A percentile compares a stretch with the other conserved stretches of the same genome.
Conservation (phyloP, 2,888 invertebrate species). For the Polydrusus tereticollis region DNA sequence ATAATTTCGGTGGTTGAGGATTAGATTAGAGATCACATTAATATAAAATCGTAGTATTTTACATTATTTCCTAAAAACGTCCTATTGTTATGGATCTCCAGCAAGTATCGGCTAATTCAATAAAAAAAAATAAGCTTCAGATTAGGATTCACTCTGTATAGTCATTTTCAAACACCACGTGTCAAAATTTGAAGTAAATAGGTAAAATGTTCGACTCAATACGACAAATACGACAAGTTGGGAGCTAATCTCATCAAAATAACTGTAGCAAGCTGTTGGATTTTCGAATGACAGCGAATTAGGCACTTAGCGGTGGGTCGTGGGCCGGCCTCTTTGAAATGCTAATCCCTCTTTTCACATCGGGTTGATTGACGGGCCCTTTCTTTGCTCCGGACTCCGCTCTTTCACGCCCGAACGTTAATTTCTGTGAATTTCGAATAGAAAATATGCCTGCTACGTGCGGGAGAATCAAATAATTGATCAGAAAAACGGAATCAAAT, state of each 20-base stretch:
- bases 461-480: constrained; percentile 21
- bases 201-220: constrained; percentile 9
- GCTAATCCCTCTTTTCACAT: constrained; percentile 63
- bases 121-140: too few relatives aligned
- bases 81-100: too few relatives aligned
- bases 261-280: constrained; percentile 32
- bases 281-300: constrained; percentile 63
- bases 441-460: constrained; percentile 28
- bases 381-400: constrained; percentile 57
- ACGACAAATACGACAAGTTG: constrained; percentile 45
- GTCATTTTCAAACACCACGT: too few relatives aligned
- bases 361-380: constrained; percentile 63
- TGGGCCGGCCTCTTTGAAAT: constrained; percentile 63
- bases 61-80: too few relatives aligned
- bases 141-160: too few relatives aligned
- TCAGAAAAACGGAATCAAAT: constrained; percentile 22
- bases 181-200: constrained; percentile 6
- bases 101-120: too few relatives aligned
- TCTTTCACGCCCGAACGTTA: constrained; percentile 59
- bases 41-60: neutral
- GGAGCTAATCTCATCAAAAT: constrained; percentile 44
- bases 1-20: too few relatives aligned
- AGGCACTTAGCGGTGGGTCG: constrained; percentile 65
- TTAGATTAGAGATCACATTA: too few relatives aligned
- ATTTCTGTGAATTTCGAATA: constrained; percentile 57